phyloP scores from a whole-genome alignment of 2,797 vertebrate genomes.

The Cyclopterus lumpus region DNA sequence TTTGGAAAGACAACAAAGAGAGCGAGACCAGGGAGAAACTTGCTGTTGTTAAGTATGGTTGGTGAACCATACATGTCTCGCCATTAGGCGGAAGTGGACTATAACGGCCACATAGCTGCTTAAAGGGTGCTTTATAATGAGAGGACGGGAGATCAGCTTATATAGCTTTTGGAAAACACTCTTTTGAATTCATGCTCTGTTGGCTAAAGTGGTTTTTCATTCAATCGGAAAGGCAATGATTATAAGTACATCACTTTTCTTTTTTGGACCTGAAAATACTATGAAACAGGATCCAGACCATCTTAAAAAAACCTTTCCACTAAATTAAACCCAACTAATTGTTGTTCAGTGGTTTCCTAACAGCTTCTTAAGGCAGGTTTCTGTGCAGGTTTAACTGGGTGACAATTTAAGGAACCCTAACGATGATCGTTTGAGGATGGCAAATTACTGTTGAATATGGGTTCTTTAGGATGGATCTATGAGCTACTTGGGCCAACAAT shows the following conservation, averaged over 20 bases:
- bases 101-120: constrained; percentile 7
- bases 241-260: not conserved
- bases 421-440: not conserved
- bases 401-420: not conserved
- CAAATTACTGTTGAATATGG: not conserved
- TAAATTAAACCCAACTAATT: not conserved
- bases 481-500: not conserved
- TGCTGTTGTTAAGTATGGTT: constrained; percentile 1
- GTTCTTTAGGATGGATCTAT: not conserved
- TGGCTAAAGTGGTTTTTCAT: not conserved
- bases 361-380: not conserved
- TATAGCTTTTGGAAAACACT: constrained; percentile 5
- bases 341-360: not conserved
- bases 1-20: not conserved
- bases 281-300: constrained; percentile 9
- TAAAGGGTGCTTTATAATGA: constrained; percentile 10
- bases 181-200: not conserved
- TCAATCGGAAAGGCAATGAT: not conserved
- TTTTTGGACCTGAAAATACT: constrained; percentile 2
- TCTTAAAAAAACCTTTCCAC: not conserved
- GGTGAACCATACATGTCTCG: constrained; percentile 25
- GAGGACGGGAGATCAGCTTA: not conserved
- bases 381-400: not conserved
- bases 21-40: not conserved
- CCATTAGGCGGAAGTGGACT: constrained; percentile 11